These are phyloP conservation scores for Ophthalmotilapia sp. DNA, from an alignment of 2,113 vertebrate species.

Conservation along the genomic window DNA sequence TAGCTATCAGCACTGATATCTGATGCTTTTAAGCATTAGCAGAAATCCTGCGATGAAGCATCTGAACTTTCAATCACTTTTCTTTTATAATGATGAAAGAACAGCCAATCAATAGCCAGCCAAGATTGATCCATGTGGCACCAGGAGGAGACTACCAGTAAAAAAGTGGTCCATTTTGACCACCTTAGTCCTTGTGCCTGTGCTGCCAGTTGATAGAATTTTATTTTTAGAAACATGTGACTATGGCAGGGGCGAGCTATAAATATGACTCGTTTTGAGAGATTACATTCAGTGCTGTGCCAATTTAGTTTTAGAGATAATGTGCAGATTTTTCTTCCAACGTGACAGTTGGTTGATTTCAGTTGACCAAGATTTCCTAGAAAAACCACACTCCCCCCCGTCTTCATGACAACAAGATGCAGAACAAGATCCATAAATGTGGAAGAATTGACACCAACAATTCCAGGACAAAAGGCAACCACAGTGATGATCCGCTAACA, in stretches of 20 bases:
- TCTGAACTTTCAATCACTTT: background rate
- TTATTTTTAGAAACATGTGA: background rate
- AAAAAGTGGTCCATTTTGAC: background rate
- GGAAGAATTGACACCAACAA: background rate
- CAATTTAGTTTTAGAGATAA: background rate
- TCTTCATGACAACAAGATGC: background rate
- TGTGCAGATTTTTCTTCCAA: background rate
- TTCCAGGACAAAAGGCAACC: conserved; percentile 2
- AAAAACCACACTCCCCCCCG: background rate
- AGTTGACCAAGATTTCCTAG: background rate
- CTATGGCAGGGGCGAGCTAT: background rate
- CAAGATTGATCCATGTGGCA: background rate
- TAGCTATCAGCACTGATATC: background rate
- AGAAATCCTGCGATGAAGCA: background rate
- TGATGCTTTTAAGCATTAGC: background rate
- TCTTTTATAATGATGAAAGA: background rate
- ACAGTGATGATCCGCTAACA: background rate
- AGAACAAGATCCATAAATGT: background rate
- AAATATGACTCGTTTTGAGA: background rate
- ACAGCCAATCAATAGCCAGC: background rate
- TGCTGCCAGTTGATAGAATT: background rate
- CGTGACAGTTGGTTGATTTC: background rate
- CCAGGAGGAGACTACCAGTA: background rate
- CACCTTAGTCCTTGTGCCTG: background rate
- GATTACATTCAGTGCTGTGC: background rate